phyloP scores from a whole-genome alignment of 2,888 invertebrate species.

The Plusia festucae region DNA sequence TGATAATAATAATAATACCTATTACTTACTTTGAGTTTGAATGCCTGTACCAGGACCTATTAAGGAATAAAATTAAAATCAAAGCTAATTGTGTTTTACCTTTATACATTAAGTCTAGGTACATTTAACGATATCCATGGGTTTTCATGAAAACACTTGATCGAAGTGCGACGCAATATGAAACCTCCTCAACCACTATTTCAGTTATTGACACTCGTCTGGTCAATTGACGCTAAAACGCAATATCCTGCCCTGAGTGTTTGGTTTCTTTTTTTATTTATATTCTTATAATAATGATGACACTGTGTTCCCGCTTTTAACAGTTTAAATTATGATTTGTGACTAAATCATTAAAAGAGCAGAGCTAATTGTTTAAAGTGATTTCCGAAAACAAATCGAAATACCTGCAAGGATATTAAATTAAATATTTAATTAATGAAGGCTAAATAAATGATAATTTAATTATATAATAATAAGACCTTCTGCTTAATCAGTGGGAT shows the following conservation, averaged over 20 bases:
- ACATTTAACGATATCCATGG: constrained; percentile 24
- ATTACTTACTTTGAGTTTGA: too few relatives aligned
- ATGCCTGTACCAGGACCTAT: background rate
- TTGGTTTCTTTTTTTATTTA: constrained; percentile 68
- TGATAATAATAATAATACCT: constrained; percentile 24
- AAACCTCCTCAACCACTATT: constrained; percentile 64
- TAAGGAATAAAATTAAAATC: background rate
- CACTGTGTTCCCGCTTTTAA: background rate
- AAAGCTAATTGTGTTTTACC: background rate
- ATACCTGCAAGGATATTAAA: too few relatives aligned
- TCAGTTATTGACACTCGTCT: constrained; percentile 82
- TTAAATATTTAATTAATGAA: too few relatives aligned
- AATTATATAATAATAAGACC: too few relatives aligned
- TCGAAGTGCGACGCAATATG: constrained; percentile 65
- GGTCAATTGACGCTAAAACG: constrained; percentile 77
- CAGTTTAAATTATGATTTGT: too few relatives aligned
- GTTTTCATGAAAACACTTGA: constrained; percentile 32
- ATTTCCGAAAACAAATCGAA: too few relatives aligned
- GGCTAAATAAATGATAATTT: too few relatives aligned
- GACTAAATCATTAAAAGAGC: too few relatives aligned
- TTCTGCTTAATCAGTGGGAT: too few relatives aligned
- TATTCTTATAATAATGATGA: constrained; percentile 34
- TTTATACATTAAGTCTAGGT: too few relatives aligned
- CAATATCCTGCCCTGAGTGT: constrained; percentile 78
- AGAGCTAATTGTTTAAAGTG: too few relatives aligned